A percentile compares a stretch with the other conserved stretches of the same genome.
Evolutionary conservation across 2,113 vertebrate species (phyloP).

Genomic region (Eonycteris spelaea): DNA sequence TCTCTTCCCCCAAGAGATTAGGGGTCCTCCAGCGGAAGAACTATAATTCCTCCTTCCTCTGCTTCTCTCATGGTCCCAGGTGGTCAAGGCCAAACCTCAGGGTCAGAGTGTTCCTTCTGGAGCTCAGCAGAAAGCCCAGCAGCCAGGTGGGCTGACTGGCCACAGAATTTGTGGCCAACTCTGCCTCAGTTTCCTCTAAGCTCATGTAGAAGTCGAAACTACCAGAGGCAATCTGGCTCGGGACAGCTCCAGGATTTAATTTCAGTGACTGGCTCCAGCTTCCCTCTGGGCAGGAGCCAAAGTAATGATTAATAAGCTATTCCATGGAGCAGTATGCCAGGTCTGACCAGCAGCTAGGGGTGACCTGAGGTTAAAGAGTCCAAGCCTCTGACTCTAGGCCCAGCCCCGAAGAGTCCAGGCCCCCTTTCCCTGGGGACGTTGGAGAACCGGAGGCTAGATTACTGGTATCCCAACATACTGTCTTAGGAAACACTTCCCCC

Average conservation of each 20-base stretch:
- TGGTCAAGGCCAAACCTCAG: background rate
- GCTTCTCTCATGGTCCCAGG: background rate
- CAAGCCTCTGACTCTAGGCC: background rate
- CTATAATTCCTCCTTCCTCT: background rate
- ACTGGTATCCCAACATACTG: background rate
- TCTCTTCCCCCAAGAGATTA: background rate
- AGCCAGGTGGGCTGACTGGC: background rate
- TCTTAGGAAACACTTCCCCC: background rate
- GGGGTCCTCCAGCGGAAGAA: background rate
- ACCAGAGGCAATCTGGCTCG: background rate
- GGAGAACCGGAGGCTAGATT: background rate
- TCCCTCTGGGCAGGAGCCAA: conserved; percentile 17
- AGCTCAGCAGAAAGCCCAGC: background rate
- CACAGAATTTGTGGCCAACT: background rate
- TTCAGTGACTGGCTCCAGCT: background rate
- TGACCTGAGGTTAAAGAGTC: background rate
- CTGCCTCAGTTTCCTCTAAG: background rate
- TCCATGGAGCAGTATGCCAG: background rate
- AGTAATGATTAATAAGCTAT: conserved; percentile 47
- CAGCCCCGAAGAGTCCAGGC: background rate
- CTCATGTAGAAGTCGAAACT: background rate
- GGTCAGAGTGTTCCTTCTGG: background rate
- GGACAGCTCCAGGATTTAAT: background rate
- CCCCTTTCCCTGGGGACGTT: background rate
- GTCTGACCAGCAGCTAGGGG: background rate